These are phyloP conservation scores for Trichogramma pretiosum DNA, from an alignment of 1,140 invertebrate species.

Conservation along the genomic window DNA sequence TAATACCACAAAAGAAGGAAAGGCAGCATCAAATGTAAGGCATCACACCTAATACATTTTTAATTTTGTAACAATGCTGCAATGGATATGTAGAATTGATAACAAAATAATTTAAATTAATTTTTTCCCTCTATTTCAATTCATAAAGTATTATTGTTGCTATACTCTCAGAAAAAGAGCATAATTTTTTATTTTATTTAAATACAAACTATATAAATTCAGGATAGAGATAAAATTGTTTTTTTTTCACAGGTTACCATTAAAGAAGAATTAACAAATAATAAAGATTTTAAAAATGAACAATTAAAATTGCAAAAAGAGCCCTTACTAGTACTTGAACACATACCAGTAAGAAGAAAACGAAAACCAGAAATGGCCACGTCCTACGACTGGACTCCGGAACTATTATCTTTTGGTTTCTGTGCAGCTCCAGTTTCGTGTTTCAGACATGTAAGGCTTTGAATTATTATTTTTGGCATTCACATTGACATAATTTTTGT, in stretches of 20 bases:
- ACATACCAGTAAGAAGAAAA: conserved; percentile 45
- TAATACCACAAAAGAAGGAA: conserved; percentile 22
- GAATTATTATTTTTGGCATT: neutral
- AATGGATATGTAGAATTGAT: too few species aligned
- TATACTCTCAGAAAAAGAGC: neutral
- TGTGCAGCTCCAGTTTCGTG: conserved; percentile 79
- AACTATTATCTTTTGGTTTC: conserved; percentile 67
- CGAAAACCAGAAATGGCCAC: conserved; percentile 54
- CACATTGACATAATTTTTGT: neutral
- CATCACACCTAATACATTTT: neutral
- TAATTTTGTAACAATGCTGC: neutral
- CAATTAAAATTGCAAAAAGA: conserved; percentile 24
- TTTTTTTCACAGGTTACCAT: conserved; percentile 19
- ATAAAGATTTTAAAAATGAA: conserved; percentile 30
- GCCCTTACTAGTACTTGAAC: conserved; percentile 38
- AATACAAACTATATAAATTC: neutral
- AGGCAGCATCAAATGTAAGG: too few species aligned
- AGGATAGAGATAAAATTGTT: neutral
- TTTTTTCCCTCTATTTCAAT: too few species aligned
- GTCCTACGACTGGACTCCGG: conserved; percentile 74
- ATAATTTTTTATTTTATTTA: neutral
- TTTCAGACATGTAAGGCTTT: conserved; percentile 70
- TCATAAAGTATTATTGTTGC: too few species aligned
- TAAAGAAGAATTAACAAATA: conserved; percentile 22
- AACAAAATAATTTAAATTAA: neutral